Evolutionary conservation across 2,797 vertebrate species (phyloP).

Genomic region (Ciconia nigra): DNA sequence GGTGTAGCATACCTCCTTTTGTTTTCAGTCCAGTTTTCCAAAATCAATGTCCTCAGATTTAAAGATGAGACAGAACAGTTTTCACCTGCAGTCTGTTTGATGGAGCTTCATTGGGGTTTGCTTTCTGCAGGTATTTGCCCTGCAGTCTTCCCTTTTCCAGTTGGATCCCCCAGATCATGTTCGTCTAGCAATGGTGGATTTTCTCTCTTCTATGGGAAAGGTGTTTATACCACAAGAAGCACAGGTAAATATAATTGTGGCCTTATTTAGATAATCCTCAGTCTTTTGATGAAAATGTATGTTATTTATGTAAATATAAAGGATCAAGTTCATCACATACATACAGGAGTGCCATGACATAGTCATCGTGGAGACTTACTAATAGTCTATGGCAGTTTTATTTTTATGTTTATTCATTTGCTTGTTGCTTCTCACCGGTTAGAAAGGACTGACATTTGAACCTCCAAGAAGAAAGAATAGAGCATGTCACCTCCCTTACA

Average conservation of each 20-base stretch:
- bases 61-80: neutral
- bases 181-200: conserved; percentile 80
- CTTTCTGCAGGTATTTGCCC: conserved; percentile 77
- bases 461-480: neutral
- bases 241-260: conserved; percentile 78
- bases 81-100: neutral
- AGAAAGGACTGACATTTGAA: neutral
- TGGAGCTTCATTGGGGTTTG: neutral
- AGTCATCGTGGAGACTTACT: neutral
- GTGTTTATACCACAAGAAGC: conserved; percentile 79
- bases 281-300: neutral
- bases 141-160: conserved; percentile 80
- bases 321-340: neutral
- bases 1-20: neutral
- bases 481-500: neutral
- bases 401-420: neutral
- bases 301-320: neutral
- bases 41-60: neutral
- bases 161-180: conserved; percentile 78
- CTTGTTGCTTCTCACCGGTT: neutral
- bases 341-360: neutral
- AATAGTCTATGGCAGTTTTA: neutral
- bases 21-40: neutral
- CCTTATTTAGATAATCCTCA: neutral
- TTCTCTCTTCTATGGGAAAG: conserved; percentile 86